phyloP scores from a whole-genome alignment of 1,140 invertebrate genomes.

The Varroa destructor region DNA sequence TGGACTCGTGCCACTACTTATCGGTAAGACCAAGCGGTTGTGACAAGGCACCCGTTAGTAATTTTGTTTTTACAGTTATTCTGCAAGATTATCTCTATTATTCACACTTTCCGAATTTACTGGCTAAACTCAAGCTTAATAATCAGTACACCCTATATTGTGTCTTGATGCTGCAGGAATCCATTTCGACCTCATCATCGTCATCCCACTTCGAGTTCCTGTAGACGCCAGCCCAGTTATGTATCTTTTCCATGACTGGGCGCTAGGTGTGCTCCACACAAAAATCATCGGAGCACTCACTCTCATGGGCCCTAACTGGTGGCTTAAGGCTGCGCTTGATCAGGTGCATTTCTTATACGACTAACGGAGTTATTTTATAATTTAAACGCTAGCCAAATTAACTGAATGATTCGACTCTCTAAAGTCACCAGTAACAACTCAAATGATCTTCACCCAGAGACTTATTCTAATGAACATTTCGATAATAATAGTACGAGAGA shows the following conservation, averaged over 20 bases:
- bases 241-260: constrained; percentile 81
- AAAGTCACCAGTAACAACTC: constrained; percentile 9
- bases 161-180: not conserved
- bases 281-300: constrained; percentile 94
- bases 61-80: too few relatives aligned
- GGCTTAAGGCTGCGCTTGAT: constrained; percentile 74
- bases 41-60: too few relatives aligned
- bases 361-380: constrained; percentile 18
- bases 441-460: not conserved
- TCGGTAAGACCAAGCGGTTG: constrained; percentile 55
- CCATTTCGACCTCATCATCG: constrained; percentile 67
- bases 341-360: constrained; percentile 50
- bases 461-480: not conserved
- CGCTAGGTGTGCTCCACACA: constrained; percentile 84
- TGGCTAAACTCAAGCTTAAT: too few relatives aligned
- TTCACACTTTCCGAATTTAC: too few relatives aligned
- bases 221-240: constrained; percentile 83
- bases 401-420: not conserved
- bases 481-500: too few relatives aligned
- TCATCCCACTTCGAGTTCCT: constrained; percentile 81
- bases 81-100: too few relatives aligned
- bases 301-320: constrained; percentile 95
- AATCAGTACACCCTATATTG: too few relatives aligned
- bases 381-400: not conserved
- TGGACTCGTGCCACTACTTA: constrained; percentile 77